Evolutionary conservation across 2,113 vertebrate species (phyloP), one percentile per base, ranked within the genome.

Genomic region (Proteles cristata): DNA sequence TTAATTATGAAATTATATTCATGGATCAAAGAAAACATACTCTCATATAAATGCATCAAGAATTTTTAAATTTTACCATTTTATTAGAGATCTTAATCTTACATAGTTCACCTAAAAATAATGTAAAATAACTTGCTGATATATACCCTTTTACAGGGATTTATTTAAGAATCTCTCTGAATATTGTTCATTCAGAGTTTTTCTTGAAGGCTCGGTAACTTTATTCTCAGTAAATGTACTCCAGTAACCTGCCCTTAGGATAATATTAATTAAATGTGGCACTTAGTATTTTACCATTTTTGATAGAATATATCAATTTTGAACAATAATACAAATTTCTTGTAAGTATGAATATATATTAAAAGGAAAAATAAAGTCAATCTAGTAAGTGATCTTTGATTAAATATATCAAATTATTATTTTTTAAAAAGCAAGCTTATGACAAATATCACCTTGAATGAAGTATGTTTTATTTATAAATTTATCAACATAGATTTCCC

Each of bases 291-390:
- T 66, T 61, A 55, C 65, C 15, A 77, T 79, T 90, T 82, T 79
- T 17, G 35, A 11, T 31, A 81, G 65, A 85, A 85, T 96, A 85
- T 79, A 81, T 76, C 39, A 55, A n/a, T 71, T 97, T 92, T 88
- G 23, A 9, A 48, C n/a, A 80, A 80, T 15, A 68, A 65, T 68
- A 87, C 5, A 82, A 94, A 97, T 82, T 82, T 11, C 2, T 94
- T 43, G 31, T 15, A 69, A 58, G 26, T 89, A 89, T 48, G 25
- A 86, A 73, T 77, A 58, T n/a, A 19, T 1, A 17, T 31, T 63
- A 53, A 89, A 89, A 84, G 26, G n/a, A 85, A 95, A 92, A 33
- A 39, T 58, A 28, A 61, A 77, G 80, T 71, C 8, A 3, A 58
- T 65, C 48, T 86, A 81, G 55, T 66, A 73, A 90, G 63, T 82